Evolutionary conservation across 2,888 invertebrate genomes (phyloP).

Genomic region (Scaptomyza parva): DNA sequence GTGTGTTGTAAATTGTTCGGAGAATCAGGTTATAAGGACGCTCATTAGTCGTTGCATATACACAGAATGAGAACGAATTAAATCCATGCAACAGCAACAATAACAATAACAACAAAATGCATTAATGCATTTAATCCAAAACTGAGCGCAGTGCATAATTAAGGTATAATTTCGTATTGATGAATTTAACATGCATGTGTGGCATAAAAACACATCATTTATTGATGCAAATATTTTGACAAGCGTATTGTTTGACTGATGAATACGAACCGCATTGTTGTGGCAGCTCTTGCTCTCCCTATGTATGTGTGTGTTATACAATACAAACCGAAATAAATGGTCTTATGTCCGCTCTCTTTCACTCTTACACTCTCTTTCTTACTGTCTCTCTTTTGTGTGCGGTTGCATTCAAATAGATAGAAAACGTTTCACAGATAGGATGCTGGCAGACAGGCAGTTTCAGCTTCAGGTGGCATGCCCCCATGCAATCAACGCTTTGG

Average conservation of each 20-base stretch:
- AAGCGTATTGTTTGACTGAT: slow-evolving; percentile 55
- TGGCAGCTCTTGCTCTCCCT: slow-evolving; percentile 26
- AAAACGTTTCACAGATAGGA: slow-evolving; percentile 6
- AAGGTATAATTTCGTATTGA: slow-evolving; percentile 47
- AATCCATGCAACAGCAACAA: slow-evolving; percentile 16
- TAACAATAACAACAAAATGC: too few species aligned
- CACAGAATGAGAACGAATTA: not conserved
- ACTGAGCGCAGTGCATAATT: slow-evolving; percentile 33
- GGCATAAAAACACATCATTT: slow-evolving; percentile 36
- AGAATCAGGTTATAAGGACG: slow-evolving; percentile 9
- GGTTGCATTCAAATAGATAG: slow-evolving; percentile 48
- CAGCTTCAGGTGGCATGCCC: slow-evolving; percentile 36
- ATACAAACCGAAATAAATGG: slow-evolving; percentile 35
- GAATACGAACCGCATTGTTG: slow-evolving; percentile 55
- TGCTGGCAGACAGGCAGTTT: slow-evolving; percentile 7
- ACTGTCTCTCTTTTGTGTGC: slow-evolving; percentile 12
- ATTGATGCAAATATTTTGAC: slow-evolving; percentile 63
- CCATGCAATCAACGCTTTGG: slow-evolving; percentile 60
- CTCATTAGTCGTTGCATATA: slow-evolving; percentile 23
- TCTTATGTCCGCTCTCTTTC: slow-evolving; percentile 4
- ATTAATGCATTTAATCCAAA: slow-evolving; percentile 2
- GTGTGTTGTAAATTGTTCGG: slow-evolving; percentile 2
- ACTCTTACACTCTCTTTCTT: not conserved
- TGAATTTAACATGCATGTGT: slow-evolving; percentile 23
- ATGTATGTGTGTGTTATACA: slow-evolving; percentile 9